These are phyloP conservation scores for Acanthurus lineatus DNA, from an alignment of 2,797 vertebrate species.

Conservation along the genomic window DNA sequence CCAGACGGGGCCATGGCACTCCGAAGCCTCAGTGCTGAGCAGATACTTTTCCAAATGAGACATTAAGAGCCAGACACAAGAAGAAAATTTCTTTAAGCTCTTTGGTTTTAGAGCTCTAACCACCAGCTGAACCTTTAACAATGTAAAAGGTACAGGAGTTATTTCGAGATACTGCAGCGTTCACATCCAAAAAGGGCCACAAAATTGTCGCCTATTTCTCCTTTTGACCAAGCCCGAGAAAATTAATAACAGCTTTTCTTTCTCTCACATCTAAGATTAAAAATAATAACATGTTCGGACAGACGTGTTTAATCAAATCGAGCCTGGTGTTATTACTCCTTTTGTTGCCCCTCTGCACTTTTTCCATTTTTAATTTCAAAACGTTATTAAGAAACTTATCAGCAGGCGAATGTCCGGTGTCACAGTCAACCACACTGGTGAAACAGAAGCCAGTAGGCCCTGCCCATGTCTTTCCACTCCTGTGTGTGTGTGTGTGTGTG, in stretches of 20 bases:
- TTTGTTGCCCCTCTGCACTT: background rate
- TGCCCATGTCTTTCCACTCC: constrained; percentile 10
- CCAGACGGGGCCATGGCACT: constrained; percentile 1
- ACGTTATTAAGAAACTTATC: constrained; percentile 40
- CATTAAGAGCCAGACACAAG: constrained; percentile 27
- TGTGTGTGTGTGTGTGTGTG: background rate
- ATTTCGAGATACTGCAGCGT: background rate
- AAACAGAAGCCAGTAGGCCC: constrained; percentile 4
- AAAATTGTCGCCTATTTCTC: background rate
- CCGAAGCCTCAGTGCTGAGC: constrained; percentile 7
- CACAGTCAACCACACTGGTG: constrained; percentile 22
- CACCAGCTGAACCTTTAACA: background rate
- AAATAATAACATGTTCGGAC: constrained; percentile 12
- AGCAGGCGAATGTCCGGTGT: background rate
- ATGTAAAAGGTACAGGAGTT: background rate
- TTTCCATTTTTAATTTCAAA: constrained; percentile 27
- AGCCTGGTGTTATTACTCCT: constrained; percentile 5
- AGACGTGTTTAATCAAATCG: constrained; percentile 29
- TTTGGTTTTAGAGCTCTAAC: constrained; percentile 9
- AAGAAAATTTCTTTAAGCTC: constrained; percentile 14
- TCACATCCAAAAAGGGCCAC: background rate
- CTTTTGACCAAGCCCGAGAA: constrained; percentile 12
- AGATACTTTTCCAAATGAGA: constrained; percentile 46
- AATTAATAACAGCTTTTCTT: background rate
- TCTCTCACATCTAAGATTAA: constrained; percentile 21